A percentile compares a stretch with the other conserved stretches of the same genome.
phyloP scores from a whole-genome alignment of 1,140 invertebrate genomes.

The Drosophila seguyi region DNA sequence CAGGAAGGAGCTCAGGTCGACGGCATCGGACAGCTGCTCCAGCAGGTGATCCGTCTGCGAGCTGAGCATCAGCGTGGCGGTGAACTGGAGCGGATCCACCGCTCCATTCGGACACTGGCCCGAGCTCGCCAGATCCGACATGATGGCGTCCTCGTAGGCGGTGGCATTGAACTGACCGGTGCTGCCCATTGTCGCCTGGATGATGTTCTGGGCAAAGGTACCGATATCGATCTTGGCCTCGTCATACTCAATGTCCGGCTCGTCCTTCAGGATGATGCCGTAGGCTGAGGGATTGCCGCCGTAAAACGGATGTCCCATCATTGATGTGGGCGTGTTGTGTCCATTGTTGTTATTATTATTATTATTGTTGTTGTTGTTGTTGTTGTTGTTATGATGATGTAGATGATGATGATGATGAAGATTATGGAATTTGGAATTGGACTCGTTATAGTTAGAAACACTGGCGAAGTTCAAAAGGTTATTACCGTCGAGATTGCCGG shows the following conservation, averaged over 20 bases:
- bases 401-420: conserved; percentile 69
- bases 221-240: conserved; percentile 89
- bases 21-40: conserved; percentile 90
- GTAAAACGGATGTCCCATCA: conserved; percentile 89
- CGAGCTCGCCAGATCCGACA: conserved; percentile 91
- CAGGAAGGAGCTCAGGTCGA: conserved; percentile 90
- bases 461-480: conserved; percentile 76
- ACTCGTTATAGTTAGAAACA: conserved; percentile 75
- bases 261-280: conserved; percentile 91
- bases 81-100: conserved; percentile 92
- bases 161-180: conserved; percentile 87
- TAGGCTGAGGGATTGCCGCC: conserved; percentile 91
- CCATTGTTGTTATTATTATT: conserved; percentile 3
- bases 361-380: conserved; percentile 8
- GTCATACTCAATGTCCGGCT: conserved; percentile 91
- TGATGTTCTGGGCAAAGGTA: conserved; percentile 82
- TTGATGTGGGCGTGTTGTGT: conserved; percentile 10
- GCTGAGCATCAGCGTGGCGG: conserved; percentile 91
- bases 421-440: conserved; percentile 85
- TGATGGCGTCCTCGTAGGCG: conserved; percentile 90
- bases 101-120: conserved; percentile 75
- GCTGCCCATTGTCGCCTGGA: conserved; percentile 85
- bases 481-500: conserved; percentile 64
- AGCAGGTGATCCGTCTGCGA: conserved; percentile 91
- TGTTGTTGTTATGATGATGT: conserved; percentile 1